Evolutionary conservation across 2,113 vertebrate genomes (phyloP).

Genomic region (Scopus umbretta): DNA sequence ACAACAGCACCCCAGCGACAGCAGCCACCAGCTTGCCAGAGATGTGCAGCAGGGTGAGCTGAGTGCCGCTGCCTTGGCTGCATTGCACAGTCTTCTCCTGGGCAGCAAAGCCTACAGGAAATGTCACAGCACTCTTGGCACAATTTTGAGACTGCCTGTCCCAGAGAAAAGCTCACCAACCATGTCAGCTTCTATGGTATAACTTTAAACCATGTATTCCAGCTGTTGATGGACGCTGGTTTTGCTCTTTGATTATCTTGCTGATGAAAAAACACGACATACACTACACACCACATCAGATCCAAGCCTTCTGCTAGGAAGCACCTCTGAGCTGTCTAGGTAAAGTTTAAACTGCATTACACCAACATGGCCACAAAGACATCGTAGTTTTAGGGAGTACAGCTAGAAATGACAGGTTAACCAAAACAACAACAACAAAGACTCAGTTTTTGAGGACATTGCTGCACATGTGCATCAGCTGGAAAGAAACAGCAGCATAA

Average conservation of each 20-base stretch:
- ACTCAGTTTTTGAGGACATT: not conserved
- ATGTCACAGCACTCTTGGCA: fast-evolving
- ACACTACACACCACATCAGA: not conserved
- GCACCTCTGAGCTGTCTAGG: no score
- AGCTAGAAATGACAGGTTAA: not conserved
- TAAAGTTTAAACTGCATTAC: not conserved
- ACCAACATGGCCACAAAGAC: not conserved
- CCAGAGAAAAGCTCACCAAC: not conserved
- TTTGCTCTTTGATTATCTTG: not conserved
- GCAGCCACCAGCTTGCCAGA: not conserved
- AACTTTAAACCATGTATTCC: not conserved
- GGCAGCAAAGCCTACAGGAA: not conserved
- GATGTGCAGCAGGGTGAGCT: fast-evolving
- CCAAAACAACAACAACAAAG: not conserved
- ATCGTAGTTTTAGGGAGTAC: not conserved
- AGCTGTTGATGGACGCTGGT: not conserved
- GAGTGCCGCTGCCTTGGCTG: not conserved
- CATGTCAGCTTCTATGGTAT: fast-evolving
- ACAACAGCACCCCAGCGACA: no score
- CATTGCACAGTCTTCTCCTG: fast-evolving
- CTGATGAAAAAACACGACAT: not conserved
- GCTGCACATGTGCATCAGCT: not conserved
- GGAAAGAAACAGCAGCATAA: not conserved
- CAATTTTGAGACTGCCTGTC: not conserved
- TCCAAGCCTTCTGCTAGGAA: not conserved